Percentiles rank a stretch among this genome's conserved stretches.
phyloP scores from a whole-genome alignment of 2,888 invertebrate species.

The Pasiphila rectangulata region DNA sequence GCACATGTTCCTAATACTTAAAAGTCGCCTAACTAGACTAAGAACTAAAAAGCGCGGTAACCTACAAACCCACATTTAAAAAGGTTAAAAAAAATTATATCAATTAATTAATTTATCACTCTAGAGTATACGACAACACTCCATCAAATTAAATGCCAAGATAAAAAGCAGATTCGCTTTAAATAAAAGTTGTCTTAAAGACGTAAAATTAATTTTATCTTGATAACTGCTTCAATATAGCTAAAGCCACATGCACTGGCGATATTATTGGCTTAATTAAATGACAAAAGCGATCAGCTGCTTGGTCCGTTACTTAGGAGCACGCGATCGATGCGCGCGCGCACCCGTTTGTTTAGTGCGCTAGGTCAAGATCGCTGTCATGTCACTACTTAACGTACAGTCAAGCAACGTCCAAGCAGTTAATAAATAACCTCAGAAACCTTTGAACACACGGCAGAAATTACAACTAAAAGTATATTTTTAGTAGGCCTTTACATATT shows the following conservation, averaged over 20 bases:
- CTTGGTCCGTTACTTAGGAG: constrained; percentile 60
- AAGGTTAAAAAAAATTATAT: background rate
- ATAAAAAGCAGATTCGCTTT: constrained; percentile 13
- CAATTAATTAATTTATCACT: constrained; percentile 8
- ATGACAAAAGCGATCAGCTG: constrained; percentile 71
- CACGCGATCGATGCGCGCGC: constrained; percentile 54
- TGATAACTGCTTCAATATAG: constrained; percentile 18
- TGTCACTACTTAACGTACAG: background rate
- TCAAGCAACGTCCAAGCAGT: background rate
- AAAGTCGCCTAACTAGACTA: too few species aligned
- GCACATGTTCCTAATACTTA: too few species aligned
- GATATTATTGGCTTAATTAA: constrained; percentile 62
- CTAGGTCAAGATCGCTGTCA: constrained; percentile 43
- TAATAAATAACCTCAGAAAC: too few species aligned
- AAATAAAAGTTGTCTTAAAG: constrained; percentile 7
- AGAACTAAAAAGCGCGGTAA: too few species aligned
- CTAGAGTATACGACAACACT: constrained; percentile 8
- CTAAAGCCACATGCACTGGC: constrained; percentile 20
- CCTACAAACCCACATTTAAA: background rate
- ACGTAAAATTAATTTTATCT: constrained; percentile 22
- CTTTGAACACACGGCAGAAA: too few species aligned
- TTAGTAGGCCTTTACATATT: too few species aligned
- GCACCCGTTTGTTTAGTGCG: constrained; percentile 37
- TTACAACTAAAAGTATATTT: too few species aligned
- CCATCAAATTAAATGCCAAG: constrained; percentile 16